phyloP scores from a whole-genome alignment of 2,888 invertebrate genomes.

The Heliconius cydno region DNA sequence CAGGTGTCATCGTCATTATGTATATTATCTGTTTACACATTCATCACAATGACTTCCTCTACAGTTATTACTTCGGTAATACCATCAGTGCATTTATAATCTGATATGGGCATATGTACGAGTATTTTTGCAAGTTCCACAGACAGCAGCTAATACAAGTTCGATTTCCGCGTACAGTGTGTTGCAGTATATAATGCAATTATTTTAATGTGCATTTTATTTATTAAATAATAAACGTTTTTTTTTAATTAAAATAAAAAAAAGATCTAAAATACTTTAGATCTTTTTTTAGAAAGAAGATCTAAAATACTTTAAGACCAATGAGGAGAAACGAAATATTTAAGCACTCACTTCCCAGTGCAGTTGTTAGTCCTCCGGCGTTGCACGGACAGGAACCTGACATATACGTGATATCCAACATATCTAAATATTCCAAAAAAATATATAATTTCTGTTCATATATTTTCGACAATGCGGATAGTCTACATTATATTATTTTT shows the following conservation, averaged over 20 bases:
- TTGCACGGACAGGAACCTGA: no score
- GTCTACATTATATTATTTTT: background rate
- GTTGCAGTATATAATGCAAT: no score
- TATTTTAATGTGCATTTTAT: no score
- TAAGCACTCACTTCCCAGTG: background rate
- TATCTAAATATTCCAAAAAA: no score
- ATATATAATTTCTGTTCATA: no score
- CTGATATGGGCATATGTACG: background rate
- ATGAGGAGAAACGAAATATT: no score
- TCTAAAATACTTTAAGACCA: background rate
- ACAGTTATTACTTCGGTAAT: conserved; percentile 30
- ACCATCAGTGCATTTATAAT: conserved; percentile 29
- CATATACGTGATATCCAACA: no score
- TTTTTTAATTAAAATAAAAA: no score
- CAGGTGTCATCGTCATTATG: conserved; percentile 21
- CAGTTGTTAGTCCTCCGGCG: background rate
- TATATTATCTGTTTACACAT: conserved; percentile 33
- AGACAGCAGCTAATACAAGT: background rate
- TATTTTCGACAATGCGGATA: background rate
- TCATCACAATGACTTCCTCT: conserved; percentile 43
- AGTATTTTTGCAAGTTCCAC: background rate
- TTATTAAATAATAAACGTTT: no score
- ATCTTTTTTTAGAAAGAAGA: no score
- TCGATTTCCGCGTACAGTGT: background rate
- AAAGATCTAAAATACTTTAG: no score